Percentiles rank a stretch among this genome's conserved stretches.
Conservation (phyloP, 2,797 vertebrate species). For the Acanthurus tractus region DNA sequence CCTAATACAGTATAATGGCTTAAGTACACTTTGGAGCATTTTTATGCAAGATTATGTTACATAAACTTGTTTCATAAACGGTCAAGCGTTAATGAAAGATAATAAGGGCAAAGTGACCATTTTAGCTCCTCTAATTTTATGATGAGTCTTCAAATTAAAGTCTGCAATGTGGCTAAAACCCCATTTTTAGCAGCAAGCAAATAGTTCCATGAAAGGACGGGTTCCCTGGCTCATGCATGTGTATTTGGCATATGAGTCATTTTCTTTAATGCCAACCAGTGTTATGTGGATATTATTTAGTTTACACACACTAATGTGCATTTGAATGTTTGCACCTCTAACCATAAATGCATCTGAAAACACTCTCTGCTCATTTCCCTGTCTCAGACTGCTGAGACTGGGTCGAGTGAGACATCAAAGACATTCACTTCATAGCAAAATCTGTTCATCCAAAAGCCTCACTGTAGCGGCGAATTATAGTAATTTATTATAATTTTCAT, state of each 20-base stretch:
- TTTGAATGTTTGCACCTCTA: neutral
- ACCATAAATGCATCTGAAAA: constrained; percentile 9
- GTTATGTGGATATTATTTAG: neutral
- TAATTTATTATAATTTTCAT: constrained; percentile 24
- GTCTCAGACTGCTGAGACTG: constrained; percentile 2
- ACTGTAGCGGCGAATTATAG: constrained; percentile 19
- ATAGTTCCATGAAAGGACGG: neutral
- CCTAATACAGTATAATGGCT: neutral
- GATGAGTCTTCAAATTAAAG: constrained; percentile 6
- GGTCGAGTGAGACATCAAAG: constrained; percentile 27
- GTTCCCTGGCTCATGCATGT: neutral
- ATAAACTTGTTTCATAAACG: constrained; percentile 8
- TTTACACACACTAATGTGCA: neutral
- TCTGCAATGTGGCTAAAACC: neutral
- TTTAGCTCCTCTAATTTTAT: constrained; percentile 6
- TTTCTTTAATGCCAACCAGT: constrained; percentile 1
- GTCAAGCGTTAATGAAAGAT: neutral
- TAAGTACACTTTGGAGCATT: constrained; percentile 8
- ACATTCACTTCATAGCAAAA: constrained; percentile 21
- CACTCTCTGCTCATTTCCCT: neutral
- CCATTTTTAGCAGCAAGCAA: neutral
- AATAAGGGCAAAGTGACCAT: neutral
- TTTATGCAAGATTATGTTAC: neutral
- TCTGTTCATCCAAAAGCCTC: constrained; percentile 24
- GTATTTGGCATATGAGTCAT: constrained; percentile 6